Percentiles rank a stretch among this genome's conserved stretches.
Conservation (phyloP, 2,113 vertebrate genomes). For the Fulica atra region DNA sequence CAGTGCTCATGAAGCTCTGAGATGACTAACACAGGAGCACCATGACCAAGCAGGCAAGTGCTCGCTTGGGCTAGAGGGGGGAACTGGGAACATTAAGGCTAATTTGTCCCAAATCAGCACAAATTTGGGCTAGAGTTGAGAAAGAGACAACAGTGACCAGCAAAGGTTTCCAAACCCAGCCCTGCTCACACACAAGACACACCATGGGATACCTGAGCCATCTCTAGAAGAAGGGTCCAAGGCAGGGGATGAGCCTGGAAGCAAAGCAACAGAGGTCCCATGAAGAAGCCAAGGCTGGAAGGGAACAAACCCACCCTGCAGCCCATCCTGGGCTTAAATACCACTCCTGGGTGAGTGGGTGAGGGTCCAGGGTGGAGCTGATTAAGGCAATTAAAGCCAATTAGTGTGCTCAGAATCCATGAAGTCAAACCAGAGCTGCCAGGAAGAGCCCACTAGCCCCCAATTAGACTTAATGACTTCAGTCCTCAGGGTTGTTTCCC, state of each 20-base stretch:
- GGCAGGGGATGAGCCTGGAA: background rate
- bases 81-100: background rate
- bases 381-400: background rate
- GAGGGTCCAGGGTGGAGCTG: background rate
- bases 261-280: fast-evolving
- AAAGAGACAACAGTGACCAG: background rate
- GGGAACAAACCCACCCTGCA: fast-evolving
- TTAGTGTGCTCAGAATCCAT: background rate
- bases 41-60: background rate
- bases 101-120: background rate
- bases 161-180: background rate
- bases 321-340: background rate
- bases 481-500: background rate
- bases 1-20: background rate
- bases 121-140: background rate
- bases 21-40: background rate
- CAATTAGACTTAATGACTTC: background rate
- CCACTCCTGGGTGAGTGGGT: background rate
- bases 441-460: background rate
- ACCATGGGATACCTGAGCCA: fast-evolving
- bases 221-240: fast-evolving
- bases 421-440: background rate
- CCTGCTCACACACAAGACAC: fast-evolving
- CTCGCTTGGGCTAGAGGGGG: background rate
- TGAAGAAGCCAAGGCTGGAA: fast-evolving